Evolutionary conservation across 1,140 invertebrate genomes (phyloP).

Genomic region (Drosophila mauritiana): DNA sequence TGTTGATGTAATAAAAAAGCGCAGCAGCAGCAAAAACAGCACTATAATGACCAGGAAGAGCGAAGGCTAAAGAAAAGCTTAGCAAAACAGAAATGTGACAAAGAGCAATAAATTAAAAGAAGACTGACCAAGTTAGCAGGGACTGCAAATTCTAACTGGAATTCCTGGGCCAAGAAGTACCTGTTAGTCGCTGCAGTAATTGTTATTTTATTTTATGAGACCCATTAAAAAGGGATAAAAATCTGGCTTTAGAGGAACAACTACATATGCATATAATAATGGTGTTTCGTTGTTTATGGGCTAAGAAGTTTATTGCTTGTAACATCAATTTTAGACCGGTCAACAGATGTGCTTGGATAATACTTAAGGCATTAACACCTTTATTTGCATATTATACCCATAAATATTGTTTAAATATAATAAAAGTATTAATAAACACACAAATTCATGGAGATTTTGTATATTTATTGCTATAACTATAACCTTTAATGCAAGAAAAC

Average conservation of each 20-base stretch:
- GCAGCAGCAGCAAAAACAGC: slow-evolving; percentile 42
- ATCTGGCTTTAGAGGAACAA: background rate
- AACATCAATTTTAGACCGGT: background rate
- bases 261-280: background rate
- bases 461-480: slow-evolving; percentile 21
- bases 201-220: slow-evolving; percentile 11
- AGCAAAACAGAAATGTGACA: slow-evolving; percentile 63
- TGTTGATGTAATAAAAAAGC: slow-evolving; percentile 74
- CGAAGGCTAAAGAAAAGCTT: slow-evolving; percentile 47
- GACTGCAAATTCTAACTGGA: slow-evolving; percentile 1
- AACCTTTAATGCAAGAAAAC: slow-evolving; percentile 27
- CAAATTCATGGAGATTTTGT: background rate
- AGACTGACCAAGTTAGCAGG: slow-evolving; percentile 18
- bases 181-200: slow-evolving; percentile 18
- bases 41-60: slow-evolving; percentile 64
- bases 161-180: slow-evolving; percentile 8
- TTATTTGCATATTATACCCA: no score
- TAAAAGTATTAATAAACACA: background rate
- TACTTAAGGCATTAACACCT: no score
- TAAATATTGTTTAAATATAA: background rate
- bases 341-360: no score
- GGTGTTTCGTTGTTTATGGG: slow-evolving; percentile 1
- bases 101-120: slow-evolving; percentile 27
- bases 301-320: background rate
- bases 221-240: slow-evolving; percentile 14